Evolutionary conservation across 2,797 vertebrate species (phyloP), one percentile per base, ranked within the genome.

Genomic region (Melanogrammus aeglefinus): DNA sequence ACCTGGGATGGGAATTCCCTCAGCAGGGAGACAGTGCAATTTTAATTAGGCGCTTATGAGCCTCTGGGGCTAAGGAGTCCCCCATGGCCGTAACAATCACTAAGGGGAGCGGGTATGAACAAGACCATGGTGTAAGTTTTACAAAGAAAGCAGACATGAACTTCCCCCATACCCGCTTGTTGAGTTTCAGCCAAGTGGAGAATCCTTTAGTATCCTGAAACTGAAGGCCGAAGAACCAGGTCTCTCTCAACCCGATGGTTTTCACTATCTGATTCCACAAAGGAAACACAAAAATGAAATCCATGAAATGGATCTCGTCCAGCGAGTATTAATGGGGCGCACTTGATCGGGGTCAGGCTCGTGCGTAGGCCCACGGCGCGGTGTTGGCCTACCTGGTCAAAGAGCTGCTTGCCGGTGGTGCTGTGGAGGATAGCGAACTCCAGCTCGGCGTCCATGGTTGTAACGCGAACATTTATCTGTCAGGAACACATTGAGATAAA

Each of bases 391-490:
- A 99, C 98, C 95, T 99, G 98, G 92, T 99, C 97, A 79, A 99
- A 99, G 44, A 99, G 96, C 83, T 99, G 97, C 87, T 98, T 99
- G 86, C 98, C 98, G 1, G 97, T 98, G 24, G 97, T 99, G 91
- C 96, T 99, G 86, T 96, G 96, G 93, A 98, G 96, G 91, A 99
- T 99, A 85, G 97, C 97, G 93, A 99, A 99, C 91, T 99, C 97
- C 95, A 99, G 94, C 94, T 99, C 98, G 78, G 97, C 97, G 72
- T 99, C 97, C 98, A 99, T 99, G 79, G 97, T 98, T 81, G 97
- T 99, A 83, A 99, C 96, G 77, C 97, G 95, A 76, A 99, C 97
- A 82, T 96, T 99, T 90, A 98, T 97, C 97, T 99, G 90, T 73
- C 87, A 73, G 86, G 84, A 75, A 90, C 39, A 78, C n/a, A 81